A percentile compares a stretch with the other conserved stretches of the same genome.
phyloP scores from a whole-genome alignment of 2,113 vertebrate species.

The Bungarus multicinctus region DNA sequence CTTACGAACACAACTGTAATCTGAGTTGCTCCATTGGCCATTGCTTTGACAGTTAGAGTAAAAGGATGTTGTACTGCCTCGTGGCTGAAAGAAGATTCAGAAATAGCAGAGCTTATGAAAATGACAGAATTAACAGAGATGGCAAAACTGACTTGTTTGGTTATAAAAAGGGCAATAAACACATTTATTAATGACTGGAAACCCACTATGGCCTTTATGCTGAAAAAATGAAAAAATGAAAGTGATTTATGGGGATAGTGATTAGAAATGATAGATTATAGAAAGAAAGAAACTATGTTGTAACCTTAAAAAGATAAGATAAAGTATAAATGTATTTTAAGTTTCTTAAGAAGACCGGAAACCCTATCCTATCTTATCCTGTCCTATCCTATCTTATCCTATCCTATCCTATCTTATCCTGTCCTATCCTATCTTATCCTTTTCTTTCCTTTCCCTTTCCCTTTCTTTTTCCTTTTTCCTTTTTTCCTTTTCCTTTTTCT shows the following conservation, averaged over 20 bases:
- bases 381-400: too few relatives aligned
- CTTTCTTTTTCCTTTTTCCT: background rate
- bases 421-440: too few relatives aligned
- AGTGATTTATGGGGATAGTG: background rate
- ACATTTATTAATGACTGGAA: background rate
- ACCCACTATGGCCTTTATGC: background rate
- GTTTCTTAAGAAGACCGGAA: background rate
- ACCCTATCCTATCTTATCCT: too few relatives aligned
- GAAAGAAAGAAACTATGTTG: background rate
- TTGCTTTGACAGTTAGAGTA: conserved; percentile 68
- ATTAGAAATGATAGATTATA: background rate
- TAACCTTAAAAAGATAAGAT: background rate
- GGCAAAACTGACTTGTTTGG: background rate
- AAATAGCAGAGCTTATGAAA: background rate
- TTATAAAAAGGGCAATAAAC: background rate
- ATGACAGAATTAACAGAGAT: background rate
- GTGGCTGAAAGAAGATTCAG: conserved; percentile 56
- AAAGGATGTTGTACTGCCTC: conserved; percentile 50
- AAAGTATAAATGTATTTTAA: background rate
- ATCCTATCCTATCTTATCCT: too few relatives aligned
- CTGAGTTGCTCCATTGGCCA: conserved; percentile 70
- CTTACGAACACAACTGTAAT: conserved; percentile 70
- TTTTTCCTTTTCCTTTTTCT: background rate
- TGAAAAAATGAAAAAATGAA: background rate
- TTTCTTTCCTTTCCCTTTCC: too few relatives aligned